A percentile compares a stretch with the other conserved stretches of the same genome.
Evolutionary conservation across 2,888 invertebrate species (phyloP).

Genomic region (Nasonovia ribisnigri): DNA sequence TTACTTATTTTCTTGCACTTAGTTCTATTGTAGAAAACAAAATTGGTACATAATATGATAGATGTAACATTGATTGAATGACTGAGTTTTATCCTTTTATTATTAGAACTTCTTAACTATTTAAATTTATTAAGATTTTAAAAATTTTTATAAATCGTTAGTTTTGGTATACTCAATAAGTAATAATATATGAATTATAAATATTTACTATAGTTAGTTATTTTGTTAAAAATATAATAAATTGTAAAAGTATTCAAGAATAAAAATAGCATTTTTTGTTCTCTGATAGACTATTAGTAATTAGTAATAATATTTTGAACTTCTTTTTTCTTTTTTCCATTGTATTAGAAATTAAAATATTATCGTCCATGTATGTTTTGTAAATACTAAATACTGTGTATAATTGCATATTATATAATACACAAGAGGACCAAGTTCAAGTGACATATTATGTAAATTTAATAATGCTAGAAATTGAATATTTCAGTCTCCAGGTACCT

Average conservation of each 20-base stretch:
- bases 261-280: neutral
- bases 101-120: neutral
- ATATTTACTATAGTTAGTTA: conserved; percentile 23
- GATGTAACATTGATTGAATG: conserved; percentile 28
- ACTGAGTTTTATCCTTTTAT: neutral
- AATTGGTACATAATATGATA: conserved; percentile 4
- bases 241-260: conserved; percentile 13
- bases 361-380: neutral
- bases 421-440: neutral
- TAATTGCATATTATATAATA: neutral
- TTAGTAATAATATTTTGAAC: conserved; percentile 8
- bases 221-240: neutral
- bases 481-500: neutral
- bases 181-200: conserved; percentile 4
- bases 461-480: neutral
- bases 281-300: neutral
- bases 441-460: neutral
- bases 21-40: conserved; percentile 14
- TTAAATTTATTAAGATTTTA: neutral
- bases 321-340: neutral
- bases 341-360: neutral
- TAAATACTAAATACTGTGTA: neutral
- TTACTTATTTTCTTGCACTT: conserved; percentile 15
- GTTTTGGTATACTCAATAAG: neutral
- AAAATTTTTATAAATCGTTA: conserved; percentile 22